A percentile compares a stretch with the other conserved stretches of the same genome.
Evolutionary conservation across 2,888 invertebrate species (phyloP).

Genomic region (Acrobasis consociella): DNA sequence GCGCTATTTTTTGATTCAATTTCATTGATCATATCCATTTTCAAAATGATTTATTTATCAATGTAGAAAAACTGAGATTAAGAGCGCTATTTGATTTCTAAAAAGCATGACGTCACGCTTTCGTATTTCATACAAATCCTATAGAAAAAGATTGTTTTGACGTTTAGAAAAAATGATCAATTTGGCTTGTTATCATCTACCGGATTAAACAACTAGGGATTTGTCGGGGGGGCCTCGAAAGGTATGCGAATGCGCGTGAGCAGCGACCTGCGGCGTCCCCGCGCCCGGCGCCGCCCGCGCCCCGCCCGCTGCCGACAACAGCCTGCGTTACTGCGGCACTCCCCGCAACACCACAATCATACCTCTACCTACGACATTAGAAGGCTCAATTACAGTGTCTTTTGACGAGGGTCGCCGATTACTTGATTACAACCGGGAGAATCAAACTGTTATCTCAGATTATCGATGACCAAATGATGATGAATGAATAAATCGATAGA

Average conservation of each 20-base stretch:
- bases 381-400: background rate
- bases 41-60: too few species aligned
- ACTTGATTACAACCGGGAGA: background rate
- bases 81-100: too few species aligned
- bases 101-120: too few species aligned
- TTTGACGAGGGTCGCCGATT: background rate
- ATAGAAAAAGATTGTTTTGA: too few species aligned
- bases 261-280: slow-evolving; percentile 46
- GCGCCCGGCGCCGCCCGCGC: slow-evolving; percentile 65
- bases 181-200: too few species aligned
- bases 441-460: background rate
- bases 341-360: background rate
- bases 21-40: too few species aligned
- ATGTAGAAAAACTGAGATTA: too few species aligned
- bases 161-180: too few species aligned
- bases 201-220: too few species aligned
- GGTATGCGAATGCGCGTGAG: background rate
- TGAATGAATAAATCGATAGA: slow-evolving; percentile 28
- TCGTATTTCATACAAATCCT: too few species aligned
- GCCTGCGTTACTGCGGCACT: slow-evolving; percentile 37
- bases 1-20: too few species aligned
- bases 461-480: slow-evolving; percentile 21
- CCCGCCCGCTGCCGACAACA: slow-evolving; percentile 66
- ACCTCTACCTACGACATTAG: background rate
- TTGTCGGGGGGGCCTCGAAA: too few species aligned